These are phyloP conservation scores for Aphaenogaster floridana DNA, from an alignment of 1,140 invertebrate species.

Conservation along the genomic window DNA sequence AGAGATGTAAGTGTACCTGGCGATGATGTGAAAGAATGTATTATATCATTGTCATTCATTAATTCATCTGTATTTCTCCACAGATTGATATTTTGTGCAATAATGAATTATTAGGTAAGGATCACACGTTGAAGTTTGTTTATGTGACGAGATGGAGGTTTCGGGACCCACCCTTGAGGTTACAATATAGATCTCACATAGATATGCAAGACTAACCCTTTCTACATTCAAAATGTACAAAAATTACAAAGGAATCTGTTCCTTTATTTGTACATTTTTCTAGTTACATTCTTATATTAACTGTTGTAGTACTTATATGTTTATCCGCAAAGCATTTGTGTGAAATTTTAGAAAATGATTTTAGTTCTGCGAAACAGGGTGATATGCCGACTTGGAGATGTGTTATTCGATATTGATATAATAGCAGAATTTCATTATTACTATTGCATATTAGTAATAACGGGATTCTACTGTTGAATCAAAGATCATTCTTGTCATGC, in stretches of 20 bases:
- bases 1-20: conserved; percentile 93
- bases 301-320: conserved; percentile 67
- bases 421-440: conserved; percentile 10
- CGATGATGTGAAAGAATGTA: background rate
- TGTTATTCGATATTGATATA: conserved; percentile 20
- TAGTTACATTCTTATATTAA: conserved; percentile 58
- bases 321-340: background rate
- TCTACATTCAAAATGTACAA: conserved; percentile 52
- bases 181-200: conserved; percentile 94
- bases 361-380: background rate
- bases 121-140: conserved; percentile 99
- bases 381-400: background rate
- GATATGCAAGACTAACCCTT: conserved; percentile 86
- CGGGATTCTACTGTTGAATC: background rate
- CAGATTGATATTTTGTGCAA: conserved; percentile 99
- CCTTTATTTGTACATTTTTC: conserved; percentile 63
- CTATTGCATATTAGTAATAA: background rate
- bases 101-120: conserved; percentile 98
- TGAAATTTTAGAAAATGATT: conserved; percentile 13
- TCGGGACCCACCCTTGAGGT: conserved; percentile 94
- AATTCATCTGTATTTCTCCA: conserved; percentile 77
- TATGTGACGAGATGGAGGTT: conserved; percentile 99
- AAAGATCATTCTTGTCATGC: conserved; percentile 15
- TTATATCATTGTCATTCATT: background rate
- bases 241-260: conserved; percentile 59